Evolutionary conservation across 2,888 invertebrate species (phyloP), one percentile per base, ranked within the genome.

Genomic region (Pogonocherus hispidulus): DNA sequence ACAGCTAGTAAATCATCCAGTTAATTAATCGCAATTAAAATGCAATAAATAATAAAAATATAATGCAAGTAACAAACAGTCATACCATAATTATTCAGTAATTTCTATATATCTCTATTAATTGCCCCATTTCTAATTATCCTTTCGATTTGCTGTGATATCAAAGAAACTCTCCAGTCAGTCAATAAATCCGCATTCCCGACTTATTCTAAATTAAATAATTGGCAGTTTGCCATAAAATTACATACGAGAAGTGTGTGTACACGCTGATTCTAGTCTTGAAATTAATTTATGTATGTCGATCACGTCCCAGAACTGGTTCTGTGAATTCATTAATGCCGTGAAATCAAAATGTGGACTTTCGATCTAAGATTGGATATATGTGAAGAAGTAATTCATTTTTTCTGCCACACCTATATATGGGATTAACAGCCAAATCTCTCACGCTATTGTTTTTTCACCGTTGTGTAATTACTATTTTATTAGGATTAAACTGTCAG

Each of bases 131-230:
- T 27, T 37, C 41, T 64, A 49, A 46, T 63, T 47, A 55, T 14
- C 23, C 49, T 46, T 57, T 63, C 32, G 65, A 54, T 63, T 47
- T 51, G 68, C 63, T 59, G 56, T 68, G 64, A 70, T 72, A 66
- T 63, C 64, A 66, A 69, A 66, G 54, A 66, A 47, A 62, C 32
- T 72, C 64, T 62, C 63, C 52, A 46, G 49, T 66, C 69, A 65
- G 71, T 73, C 70, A 71, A 71, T 69, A 69, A 64, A 69, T 73
- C 70, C 73, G 70, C 71, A 67, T 71, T 69, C 62, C 72, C 63
- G 66, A 73, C 64, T 70, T 70, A 76, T 69, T 78, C 73, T 68
- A 77, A 78, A 78, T 78, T 78, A 76, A 76, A 78, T 78, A 78
- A 76, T 76, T 73, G 75, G 67, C 69, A 72, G 72, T 72, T 75